Evolutionary conservation across 2,113 vertebrate genomes (phyloP).

Genomic region (Entomyzon cyanotis): DNA sequence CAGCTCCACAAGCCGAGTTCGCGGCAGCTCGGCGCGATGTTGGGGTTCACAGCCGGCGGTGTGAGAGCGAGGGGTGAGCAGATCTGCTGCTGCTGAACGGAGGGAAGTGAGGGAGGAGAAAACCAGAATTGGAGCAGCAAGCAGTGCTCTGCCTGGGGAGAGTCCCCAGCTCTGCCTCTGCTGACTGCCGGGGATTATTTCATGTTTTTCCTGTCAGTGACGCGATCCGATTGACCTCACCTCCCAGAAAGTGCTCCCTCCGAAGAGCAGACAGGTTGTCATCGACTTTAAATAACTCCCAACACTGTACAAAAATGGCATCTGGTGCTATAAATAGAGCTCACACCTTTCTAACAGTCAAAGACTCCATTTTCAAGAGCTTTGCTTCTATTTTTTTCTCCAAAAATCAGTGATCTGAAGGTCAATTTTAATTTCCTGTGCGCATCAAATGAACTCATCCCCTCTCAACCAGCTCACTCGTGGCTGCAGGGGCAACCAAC

Average conservation of each 20-base stretch:
- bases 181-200: not conserved
- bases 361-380: not conserved
- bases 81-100: not conserved
- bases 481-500: not conserved
- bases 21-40: not conserved
- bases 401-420: not conserved
- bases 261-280: not conserved
- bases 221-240: not conserved
- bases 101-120: not conserved
- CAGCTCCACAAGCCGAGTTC: not conserved
- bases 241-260: not conserved
- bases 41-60: not conserved
- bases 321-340: not conserved
- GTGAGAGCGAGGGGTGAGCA: not conserved
- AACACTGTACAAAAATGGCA: not conserved
- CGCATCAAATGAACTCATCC: not conserved
- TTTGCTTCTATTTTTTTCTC: not conserved
- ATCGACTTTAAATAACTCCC: conserved; percentile 12
- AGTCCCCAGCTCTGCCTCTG: not conserved
- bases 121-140: not conserved
- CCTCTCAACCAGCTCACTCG: accelerated
- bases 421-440: not conserved
- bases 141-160: not conserved
- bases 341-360: not conserved
- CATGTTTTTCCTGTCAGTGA: not conserved